phyloP scores from a whole-genome alignment of 1,140 invertebrate genomes.

The Berghia stephanieae region DNA sequence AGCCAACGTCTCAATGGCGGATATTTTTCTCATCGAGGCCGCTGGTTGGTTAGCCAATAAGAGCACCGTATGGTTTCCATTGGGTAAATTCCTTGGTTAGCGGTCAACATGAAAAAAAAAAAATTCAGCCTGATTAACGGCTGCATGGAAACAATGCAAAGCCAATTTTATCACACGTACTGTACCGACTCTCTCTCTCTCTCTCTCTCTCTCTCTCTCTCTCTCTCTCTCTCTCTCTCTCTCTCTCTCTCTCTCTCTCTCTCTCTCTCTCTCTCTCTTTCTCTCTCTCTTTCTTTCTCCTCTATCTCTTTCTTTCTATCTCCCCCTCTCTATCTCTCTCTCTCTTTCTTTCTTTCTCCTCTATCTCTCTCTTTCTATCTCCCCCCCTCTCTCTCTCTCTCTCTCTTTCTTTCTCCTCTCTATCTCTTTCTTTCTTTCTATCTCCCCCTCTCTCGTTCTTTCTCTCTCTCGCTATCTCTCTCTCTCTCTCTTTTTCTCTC shows the following conservation, averaged over 20 bases:
- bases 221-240: not conserved
- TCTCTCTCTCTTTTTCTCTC: not conserved
- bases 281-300: not conserved
- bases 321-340: not conserved
- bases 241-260: constrained; percentile 7
- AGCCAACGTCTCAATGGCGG: too few relatives aligned
- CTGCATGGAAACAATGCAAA: too few relatives aligned
- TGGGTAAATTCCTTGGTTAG: too few relatives aligned
- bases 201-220: constrained; percentile 12
- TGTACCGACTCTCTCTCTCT: not conserved
- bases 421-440: not conserved
- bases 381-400: constrained; percentile 1
- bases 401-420: constrained; percentile 14
- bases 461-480: not conserved
- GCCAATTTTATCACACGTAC: too few relatives aligned
- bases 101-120: too few relatives aligned
- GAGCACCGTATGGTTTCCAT: too few relatives aligned
- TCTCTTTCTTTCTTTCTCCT: not conserved
- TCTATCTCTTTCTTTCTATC: too few relatives aligned
- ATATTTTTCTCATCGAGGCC: too few relatives aligned
- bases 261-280: not conserved
- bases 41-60: too few relatives aligned
- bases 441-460: constrained; percentile 3
- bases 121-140: too few relatives aligned
- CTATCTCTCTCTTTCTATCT: constrained; percentile 17